These are phyloP conservation scores for Myrmecobius fasciatus DNA, from an alignment of 2,113 vertebrate species.

Conservation along the genomic window DNA sequence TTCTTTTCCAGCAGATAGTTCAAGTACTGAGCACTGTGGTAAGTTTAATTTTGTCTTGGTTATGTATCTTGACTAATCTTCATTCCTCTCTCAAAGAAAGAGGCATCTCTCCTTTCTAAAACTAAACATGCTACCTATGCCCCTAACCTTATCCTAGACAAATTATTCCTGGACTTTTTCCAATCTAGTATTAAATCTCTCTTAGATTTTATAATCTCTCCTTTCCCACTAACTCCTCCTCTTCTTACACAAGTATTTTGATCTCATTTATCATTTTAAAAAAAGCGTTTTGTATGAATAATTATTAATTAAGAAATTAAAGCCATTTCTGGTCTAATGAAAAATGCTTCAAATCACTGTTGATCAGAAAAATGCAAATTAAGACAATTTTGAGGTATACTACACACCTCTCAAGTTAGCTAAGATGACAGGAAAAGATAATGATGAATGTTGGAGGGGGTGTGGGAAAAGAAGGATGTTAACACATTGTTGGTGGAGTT, in stretches of 20 bases:
- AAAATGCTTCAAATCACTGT: no score
- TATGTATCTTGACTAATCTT: not conserved
- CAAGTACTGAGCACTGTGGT: conserved; percentile 1
- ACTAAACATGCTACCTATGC: not conserved
- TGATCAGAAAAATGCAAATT: no score
- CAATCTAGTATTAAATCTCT: not conserved
- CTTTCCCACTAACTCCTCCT: not conserved
- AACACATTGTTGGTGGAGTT: no score
- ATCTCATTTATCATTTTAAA: not conserved
- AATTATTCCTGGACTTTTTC: not conserved
- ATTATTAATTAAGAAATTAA: no score
- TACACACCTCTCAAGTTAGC: no score
- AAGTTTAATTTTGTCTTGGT: conserved; percentile 45
- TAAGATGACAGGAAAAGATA: no score
- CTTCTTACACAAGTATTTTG: not conserved
- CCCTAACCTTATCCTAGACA: not conserved
- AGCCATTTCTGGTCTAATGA: no score
- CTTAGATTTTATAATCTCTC: not conserved
- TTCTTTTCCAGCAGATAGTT: not conserved
- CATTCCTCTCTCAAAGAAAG: not conserved
- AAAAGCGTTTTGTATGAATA: no score
- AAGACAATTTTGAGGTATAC: no score
- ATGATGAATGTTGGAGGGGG: no score
- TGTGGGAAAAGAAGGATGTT: no score
- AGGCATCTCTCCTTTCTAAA: not conserved